Evolutionary conservation across 2,888 invertebrate species (phyloP).

Genomic region (Athalia rosae): DNA sequence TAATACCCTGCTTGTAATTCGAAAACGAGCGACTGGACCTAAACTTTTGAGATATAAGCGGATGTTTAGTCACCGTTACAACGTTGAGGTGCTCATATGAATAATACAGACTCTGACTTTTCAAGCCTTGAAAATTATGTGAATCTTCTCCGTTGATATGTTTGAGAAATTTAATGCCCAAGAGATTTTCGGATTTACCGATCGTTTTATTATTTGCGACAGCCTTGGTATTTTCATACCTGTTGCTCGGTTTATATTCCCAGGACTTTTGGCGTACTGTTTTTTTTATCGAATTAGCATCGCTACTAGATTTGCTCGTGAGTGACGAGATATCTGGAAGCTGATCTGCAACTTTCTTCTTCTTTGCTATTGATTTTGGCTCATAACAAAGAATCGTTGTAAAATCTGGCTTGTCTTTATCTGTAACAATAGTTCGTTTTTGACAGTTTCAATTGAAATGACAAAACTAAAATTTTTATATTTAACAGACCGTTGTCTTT

Average conservation of each 20-base stretch:
- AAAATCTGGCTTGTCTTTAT: constrained; percentile 51
- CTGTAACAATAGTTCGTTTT: constrained; percentile 43
- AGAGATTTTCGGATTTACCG: constrained; percentile 3
- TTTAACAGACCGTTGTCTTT: constrained; percentile 64
- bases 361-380: constrained; percentile 46
- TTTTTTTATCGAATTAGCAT: constrained; percentile 15
- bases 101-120: background rate
- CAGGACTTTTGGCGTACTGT: constrained; percentile 55
- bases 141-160: background rate
- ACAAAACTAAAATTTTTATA: background rate
- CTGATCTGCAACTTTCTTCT: constrained; percentile 46
- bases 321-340: constrained; percentile 39
- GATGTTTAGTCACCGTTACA: background rate
- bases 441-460: too few relatives aligned
- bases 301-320: constrained; percentile 7
- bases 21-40: background rate
- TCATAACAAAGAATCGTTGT: constrained; percentile 63
- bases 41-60: background rate
- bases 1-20: constrained; percentile 1
- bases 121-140: background rate
- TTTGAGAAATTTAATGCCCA: constrained; percentile 13
- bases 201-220: background rate
- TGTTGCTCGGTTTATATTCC: constrained; percentile 65
- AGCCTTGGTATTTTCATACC: constrained; percentile 57
- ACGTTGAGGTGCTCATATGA: background rate